Percentiles rank a stretch among this genome's conserved stretches.
Conservation (phyloP, 2,113 vertebrate species). For the Istiophorus platypterus region DNA sequence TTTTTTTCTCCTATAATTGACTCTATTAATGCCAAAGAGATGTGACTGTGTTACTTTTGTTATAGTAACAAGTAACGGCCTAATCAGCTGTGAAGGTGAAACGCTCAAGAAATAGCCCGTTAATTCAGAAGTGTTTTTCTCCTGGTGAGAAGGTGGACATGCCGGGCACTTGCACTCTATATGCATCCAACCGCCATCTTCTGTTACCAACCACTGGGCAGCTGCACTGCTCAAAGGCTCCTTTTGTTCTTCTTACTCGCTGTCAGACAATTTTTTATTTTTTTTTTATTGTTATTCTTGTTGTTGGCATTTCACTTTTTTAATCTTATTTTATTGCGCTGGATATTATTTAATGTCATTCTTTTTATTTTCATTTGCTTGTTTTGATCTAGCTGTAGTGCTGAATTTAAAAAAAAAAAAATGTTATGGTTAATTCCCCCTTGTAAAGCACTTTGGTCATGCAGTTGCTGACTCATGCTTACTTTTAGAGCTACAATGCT, state of each 20-base stretch:
- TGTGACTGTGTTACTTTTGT: conserved; percentile 27
- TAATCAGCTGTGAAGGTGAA: conserved; percentile 63
- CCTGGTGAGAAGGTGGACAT: neutral
- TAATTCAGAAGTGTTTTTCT: neutral
- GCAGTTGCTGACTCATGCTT: conserved; percentile 31
- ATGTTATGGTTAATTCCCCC: no score
- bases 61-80: neutral
- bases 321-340: neutral
- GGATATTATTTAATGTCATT: neutral
- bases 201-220: neutral
- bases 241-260: conserved; percentile 7
- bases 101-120: neutral
- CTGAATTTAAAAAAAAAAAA: no score
- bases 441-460: no score
- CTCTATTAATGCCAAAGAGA: conserved; percentile 36
- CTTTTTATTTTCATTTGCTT: neutral
- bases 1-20: conserved; percentile 34
- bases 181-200: neutral
- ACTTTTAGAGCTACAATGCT: conserved; percentile 10
- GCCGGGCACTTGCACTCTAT: neutral
- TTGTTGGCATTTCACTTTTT: neutral
- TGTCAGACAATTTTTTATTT: neutral
- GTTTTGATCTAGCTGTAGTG: neutral
- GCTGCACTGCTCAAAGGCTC: conserved; percentile 2
- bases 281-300: neutral